These are phyloP conservation scores for Eilema depressum DNA, from an alignment of 2,888 invertebrate species.

Conservation along the genomic window DNA sequence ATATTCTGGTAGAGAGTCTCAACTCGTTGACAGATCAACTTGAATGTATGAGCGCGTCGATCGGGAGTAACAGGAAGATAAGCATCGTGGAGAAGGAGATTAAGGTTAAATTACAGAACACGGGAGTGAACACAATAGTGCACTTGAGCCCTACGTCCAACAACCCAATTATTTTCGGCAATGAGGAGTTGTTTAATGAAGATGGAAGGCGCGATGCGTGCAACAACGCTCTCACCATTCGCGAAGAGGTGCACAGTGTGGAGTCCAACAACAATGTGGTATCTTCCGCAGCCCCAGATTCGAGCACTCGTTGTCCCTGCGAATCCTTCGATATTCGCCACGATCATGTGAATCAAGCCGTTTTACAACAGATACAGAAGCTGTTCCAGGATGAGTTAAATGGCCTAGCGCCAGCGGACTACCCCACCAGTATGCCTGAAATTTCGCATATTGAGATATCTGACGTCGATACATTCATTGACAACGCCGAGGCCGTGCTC, in stretches of 20 bases:
- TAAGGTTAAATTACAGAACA: slow-evolving; percentile 82
- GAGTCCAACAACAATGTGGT: slow-evolving; percentile 65
- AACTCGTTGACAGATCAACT: slow-evolving; percentile 81
- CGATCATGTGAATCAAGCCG: slow-evolving; percentile 75
- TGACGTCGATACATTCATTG: slow-evolving; percentile 75
- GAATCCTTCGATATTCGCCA: slow-evolving; percentile 55
- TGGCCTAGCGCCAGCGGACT: slow-evolving; percentile 26
- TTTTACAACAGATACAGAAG: slow-evolving; percentile 81
- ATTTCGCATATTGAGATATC: slow-evolving; percentile 77
- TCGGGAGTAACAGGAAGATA: slow-evolving; percentile 72
- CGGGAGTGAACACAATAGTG: slow-evolving; percentile 82
- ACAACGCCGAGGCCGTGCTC: slow-evolving; percentile 54
- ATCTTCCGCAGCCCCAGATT: slow-evolving; percentile 36
- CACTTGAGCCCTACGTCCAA: slow-evolving; percentile 82
- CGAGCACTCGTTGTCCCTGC: slow-evolving; percentile 32
- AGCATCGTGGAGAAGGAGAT: slow-evolving; percentile 84
- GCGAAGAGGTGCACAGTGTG: slow-evolving; percentile 59
- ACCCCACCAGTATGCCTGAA: slow-evolving; percentile 51
- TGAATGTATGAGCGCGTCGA: slow-evolving; percentile 77
- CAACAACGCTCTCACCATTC: slow-evolving; percentile 60
- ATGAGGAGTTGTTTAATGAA: slow-evolving; percentile 74
- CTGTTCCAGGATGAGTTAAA: slow-evolving; percentile 77
- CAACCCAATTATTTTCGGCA: slow-evolving; percentile 82
- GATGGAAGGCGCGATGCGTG: slow-evolving; percentile 56
- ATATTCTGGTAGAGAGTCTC: slow-evolving; percentile 83